phyloP scores from a whole-genome alignment of 2,888 invertebrate species.

The Trichacis sp. region DNA sequence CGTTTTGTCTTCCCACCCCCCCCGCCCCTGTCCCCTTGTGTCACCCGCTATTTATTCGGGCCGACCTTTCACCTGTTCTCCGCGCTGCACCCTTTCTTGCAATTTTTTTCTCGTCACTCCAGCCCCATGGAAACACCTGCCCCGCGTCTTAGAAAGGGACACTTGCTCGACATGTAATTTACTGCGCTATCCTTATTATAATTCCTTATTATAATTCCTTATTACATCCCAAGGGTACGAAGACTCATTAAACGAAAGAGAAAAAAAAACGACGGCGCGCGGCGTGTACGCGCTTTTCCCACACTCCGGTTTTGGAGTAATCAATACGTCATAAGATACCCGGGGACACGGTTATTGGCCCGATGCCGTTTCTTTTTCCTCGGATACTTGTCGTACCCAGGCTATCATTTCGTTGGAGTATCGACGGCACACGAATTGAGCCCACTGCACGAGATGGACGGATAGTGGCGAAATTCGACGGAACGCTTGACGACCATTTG shows the following conservation, averaged over 20 bases:
- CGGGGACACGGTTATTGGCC: conserved; percentile 1
- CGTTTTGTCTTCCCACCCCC: conserved; percentile 14
- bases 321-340: conserved; percentile 17
- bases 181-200: no score
- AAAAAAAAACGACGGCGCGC: no score
- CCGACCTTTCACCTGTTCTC: conserved; percentile 13
- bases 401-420: neutral
- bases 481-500: conserved; percentile 19
- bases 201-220: no score
- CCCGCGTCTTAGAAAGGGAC: neutral
- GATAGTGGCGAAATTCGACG: conserved; percentile 21
- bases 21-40: conserved; percentile 12
- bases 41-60: conserved; percentile 12
- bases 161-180: conserved; percentile 10
- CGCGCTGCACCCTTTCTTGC: conserved; percentile 12
- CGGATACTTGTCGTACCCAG: neutral
- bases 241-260: no score
- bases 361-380: neutral
- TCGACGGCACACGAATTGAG: conserved; percentile 6
- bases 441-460: conserved; percentile 20
- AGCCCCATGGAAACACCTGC: conserved; percentile 34
- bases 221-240: no score
- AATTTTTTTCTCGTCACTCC: conserved; percentile 5
- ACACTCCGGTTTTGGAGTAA: conserved; percentile 9
- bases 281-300: no score